Base-by-base conservation (phyloP, 2,113 vertebrate species). In the Pristiophorus japonicus region DNA sequence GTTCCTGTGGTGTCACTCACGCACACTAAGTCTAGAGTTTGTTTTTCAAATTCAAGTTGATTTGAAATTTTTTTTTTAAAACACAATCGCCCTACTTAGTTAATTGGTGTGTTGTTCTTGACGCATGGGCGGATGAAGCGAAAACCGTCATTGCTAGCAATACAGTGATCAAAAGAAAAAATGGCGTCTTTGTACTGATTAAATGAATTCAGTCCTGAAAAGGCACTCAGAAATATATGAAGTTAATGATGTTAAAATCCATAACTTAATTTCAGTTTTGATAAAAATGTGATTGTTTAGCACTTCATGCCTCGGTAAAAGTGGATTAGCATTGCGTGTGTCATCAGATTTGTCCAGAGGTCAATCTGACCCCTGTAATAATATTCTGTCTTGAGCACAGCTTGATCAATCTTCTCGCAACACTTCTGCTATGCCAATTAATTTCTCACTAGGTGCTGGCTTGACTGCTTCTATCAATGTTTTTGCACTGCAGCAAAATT, bases 311-410 rank as follows among this genome's bases (percentile, higher is more conserved):
- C 95, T 42, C 8, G 94, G 51, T 34, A 22, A 0, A 96, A 96
- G 59, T 95, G 20, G 96, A 95, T 95, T 73, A 95, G 70, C 10
- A 94, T 24, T 95, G 73, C 67, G 81, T 18, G 2, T 96, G n/a
- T 96, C 95, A 96, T 96, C 87, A 95, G 51, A 90, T 96, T 95
- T 3, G 18, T 96, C 87, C 95, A 96, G 96, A 96, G 22, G 84
- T 96, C 70, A 96, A 51, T 0, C 0, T 96, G 66, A 84, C 38
- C 90, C 96, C 55, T 96, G 24, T 51, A 95, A 96, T 34, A 95
- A 3, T 63, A 96, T 96, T 96, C 93, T 96, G 96, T 93, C 16
- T 96, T 96, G 95, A 96, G 73, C 42, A 96, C 10, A 96, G 3
- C 66, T 95, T 96, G 63, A 96, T 96, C 96, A 96, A 42, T 96